These are phyloP conservation scores for Saguinus imperator DNA, from an alignment of 2,113 vertebrate species.

Conservation along the genomic window DNA sequence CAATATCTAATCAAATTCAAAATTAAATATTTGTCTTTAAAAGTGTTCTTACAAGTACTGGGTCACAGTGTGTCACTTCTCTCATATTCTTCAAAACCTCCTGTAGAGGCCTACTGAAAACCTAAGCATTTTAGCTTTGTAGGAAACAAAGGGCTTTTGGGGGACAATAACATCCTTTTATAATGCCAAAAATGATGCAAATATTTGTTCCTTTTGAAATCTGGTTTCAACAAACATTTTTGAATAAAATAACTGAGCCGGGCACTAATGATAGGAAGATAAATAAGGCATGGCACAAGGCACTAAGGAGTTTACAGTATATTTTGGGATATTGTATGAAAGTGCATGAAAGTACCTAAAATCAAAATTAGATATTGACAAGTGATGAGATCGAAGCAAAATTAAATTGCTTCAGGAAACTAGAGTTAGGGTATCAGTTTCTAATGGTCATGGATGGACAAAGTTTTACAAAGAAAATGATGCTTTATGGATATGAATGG, in stretches of 20 bases:
- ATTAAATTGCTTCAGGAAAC: not conserved
- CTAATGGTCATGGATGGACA: not conserved
- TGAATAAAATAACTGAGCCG: not conserved
- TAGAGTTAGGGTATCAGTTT: not conserved
- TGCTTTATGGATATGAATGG: not conserved
- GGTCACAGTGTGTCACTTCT: not conserved
- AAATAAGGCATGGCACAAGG: not conserved
- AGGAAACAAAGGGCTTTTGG: not conserved
- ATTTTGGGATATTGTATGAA: not conserved
- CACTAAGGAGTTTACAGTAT: not conserved
- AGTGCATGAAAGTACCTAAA: not conserved
- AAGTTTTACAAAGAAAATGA: not conserved
- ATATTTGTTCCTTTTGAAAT: not conserved
- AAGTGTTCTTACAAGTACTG: not conserved
- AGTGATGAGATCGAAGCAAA: not conserved
- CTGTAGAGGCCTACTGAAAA: not conserved
- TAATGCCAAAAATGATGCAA: not conserved
- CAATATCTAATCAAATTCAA: not conserved
- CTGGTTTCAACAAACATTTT: not conserved
- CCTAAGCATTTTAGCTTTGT: not conserved
- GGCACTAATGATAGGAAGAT: not conserved
- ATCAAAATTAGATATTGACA: not conserved
- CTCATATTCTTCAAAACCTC: not conserved
- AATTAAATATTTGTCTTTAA: conserved; percentile 7
- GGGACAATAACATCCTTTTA: not conserved